Conservation (phyloP, 30 jellyfish, hydroid and myxozoan genomes). For the Turritopsis dohrnii region DNA sequence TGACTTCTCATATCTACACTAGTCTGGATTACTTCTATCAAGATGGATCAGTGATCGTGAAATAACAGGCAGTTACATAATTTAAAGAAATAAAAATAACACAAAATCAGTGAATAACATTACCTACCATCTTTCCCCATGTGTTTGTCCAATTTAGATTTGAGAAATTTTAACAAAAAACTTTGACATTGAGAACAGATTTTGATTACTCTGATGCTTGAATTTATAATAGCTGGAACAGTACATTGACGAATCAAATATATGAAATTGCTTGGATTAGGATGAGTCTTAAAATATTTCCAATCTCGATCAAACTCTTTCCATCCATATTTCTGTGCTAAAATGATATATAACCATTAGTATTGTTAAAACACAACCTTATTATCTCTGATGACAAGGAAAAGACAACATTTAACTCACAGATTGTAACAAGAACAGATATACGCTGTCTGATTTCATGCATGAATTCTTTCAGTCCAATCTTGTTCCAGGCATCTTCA, state of each 20-base stretch:
- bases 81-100: not conserved
- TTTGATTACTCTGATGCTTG: not conserved
- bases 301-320: conserved; percentile 14
- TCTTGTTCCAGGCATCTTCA: not conserved
- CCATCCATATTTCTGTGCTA: conserved; percentile 10
- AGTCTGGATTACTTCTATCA: too few relatives aligned
- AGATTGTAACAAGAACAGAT: not conserved
- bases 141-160: not conserved
- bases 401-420: not conserved
- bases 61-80: too few relatives aligned
- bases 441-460: not conserved
- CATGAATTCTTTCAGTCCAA: not conserved
- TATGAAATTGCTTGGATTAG: not conserved
- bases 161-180: conserved; percentile 2
- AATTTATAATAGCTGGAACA: not conserved
- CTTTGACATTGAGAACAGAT: not conserved
- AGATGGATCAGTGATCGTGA: not conserved
- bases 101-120: not conserved
- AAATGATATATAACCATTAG: too few relatives aligned
- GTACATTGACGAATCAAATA: not conserved
- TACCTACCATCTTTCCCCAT: conserved; percentile 14
- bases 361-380: not conserved
- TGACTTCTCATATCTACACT: too few relatives aligned
- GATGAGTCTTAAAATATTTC: not conserved
- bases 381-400: not conserved